phyloP scores from a whole-genome alignment of 2,888 invertebrate genomes.

The Pseudanteris insignis region DNA sequence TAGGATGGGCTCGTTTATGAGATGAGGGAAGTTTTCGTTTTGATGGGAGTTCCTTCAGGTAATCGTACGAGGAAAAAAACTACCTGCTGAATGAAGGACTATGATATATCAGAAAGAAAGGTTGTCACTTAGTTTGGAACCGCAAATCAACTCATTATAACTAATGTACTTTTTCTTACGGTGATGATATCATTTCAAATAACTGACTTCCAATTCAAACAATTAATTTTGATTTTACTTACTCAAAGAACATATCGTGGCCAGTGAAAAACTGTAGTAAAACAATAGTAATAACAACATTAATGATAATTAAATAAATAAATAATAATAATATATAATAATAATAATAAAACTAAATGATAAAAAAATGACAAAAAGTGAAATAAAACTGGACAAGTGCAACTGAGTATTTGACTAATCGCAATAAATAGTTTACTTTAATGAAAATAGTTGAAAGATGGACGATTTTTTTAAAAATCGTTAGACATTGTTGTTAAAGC shows the following conservation, averaged over 20 bases:
- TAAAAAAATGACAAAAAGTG: no score
- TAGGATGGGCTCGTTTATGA: slow-evolving; percentile 24
- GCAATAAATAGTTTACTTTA: no score
- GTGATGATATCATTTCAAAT: slow-evolving; percentile 4
- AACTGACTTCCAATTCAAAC: neutral
- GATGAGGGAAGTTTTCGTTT: slow-evolving; percentile 27
- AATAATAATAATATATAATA: no score
- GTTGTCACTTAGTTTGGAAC: slow-evolving; percentile 20
- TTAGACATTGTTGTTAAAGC: no score
- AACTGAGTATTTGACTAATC: no score
- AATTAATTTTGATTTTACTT: neutral
- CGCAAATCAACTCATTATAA: slow-evolving; percentile 30
- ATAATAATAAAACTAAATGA: neutral
- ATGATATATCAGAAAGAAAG: slow-evolving; percentile 16
- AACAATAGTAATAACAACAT: no score
- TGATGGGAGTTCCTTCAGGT: slow-evolving; percentile 14
- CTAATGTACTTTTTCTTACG: slow-evolving; percentile 21
- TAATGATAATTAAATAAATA: no score
- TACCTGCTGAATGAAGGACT: slow-evolving; percentile 4
- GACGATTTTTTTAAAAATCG: no score
- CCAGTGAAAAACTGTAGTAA: no score
- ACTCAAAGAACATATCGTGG: no score
- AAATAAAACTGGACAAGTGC: no score
- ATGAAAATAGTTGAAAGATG: no score
- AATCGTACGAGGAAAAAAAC: slow-evolving; percentile 9